Evolutionary conservation across 2,888 invertebrate genomes (phyloP).

Genomic region (Caenorhabditis virilis): DNA sequence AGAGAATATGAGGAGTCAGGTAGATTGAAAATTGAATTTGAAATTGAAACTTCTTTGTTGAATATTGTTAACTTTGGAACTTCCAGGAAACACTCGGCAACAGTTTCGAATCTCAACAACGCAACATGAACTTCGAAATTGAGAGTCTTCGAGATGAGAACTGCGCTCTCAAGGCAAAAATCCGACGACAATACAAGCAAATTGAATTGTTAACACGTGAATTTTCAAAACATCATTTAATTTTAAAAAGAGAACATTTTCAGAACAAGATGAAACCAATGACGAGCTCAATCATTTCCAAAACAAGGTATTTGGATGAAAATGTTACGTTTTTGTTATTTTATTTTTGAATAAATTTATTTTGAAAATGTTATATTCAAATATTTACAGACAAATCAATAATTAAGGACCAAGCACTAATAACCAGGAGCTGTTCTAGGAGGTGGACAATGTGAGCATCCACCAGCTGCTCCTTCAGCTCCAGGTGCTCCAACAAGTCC

Average conservation of each 20-base stretch:
- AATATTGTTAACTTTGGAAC: no score
- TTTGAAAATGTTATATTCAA: no score
- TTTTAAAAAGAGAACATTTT: conserved; percentile 1
- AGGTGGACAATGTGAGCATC: conserved; percentile 46
- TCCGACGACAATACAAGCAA: conserved; percentile 60
- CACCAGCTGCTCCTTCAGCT: conserved; percentile 16
- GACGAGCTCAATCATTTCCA: conserved; percentile 45
- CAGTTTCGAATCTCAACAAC: conserved; percentile 59
- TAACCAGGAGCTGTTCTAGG: conserved; percentile 54
- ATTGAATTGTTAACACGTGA: conserved; percentile 62
- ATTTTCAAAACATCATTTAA: not conserved
- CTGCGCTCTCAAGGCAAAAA: conserved; percentile 56
- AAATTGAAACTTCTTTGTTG: not conserved
- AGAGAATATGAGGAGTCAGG: conserved; percentile 56
- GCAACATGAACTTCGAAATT: conserved; percentile 49
- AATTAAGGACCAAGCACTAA: no score
- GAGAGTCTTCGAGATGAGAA: conserved; percentile 63
- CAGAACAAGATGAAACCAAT: conserved; percentile 48
- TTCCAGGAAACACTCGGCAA: conserved; percentile 56
- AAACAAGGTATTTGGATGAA: conserved; percentile 17
- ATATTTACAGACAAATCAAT: no score
- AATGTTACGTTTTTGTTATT: not conserved
- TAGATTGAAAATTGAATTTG: conserved; percentile 13
- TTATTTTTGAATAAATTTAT: not conserved
- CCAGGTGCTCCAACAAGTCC: conserved; percentile 34